A percentile compares a stretch with the other conserved stretches of the same genome.
phyloP scores from a whole-genome alignment of 2,888 invertebrate species.

The Lasioglossum villosulum region DNA sequence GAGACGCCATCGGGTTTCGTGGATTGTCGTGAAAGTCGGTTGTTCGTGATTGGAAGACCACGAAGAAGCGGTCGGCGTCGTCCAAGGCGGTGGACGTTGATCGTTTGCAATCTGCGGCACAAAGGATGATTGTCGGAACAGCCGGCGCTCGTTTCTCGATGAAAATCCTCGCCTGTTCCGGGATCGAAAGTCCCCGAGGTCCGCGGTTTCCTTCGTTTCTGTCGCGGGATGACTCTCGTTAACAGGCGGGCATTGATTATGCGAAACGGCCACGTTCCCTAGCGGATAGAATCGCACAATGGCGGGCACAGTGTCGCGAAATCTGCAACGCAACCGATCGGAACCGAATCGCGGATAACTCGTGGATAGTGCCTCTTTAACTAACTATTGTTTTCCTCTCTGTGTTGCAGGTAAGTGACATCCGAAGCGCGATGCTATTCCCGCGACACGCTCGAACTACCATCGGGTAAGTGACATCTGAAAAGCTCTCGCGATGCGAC shows the following conservation, averaged over 20 bases:
- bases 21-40: neutral
- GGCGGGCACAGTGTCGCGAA: slow-evolving; percentile 14
- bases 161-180: slow-evolving; percentile 6
- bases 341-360: slow-evolving; percentile 1
- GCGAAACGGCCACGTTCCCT: neutral
- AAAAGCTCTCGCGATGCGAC: slow-evolving; percentile 11
- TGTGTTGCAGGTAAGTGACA: slow-evolving; percentile 78
- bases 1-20: neutral
- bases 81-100: slow-evolving; percentile 4
- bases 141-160: neutral
- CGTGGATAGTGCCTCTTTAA: neutral
- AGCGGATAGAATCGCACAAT: neutral
- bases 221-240: neutral
- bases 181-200: neutral
- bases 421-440: slow-evolving; percentile 4
- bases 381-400: slow-evolving; percentile 57
- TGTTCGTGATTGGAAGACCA: neutral
- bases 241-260: slow-evolving; percentile 15
- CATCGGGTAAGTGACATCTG: slow-evolving; percentile 46
- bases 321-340: slow-evolving; percentile 29
- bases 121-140: neutral
- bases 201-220: neutral
- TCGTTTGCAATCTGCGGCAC: neutral
- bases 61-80: neutral
- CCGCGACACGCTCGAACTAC: slow-evolving; percentile 19